Evolutionary conservation across 2,888 invertebrate genomes (phyloP).

Genomic region (Drosophila anomalata): DNA sequence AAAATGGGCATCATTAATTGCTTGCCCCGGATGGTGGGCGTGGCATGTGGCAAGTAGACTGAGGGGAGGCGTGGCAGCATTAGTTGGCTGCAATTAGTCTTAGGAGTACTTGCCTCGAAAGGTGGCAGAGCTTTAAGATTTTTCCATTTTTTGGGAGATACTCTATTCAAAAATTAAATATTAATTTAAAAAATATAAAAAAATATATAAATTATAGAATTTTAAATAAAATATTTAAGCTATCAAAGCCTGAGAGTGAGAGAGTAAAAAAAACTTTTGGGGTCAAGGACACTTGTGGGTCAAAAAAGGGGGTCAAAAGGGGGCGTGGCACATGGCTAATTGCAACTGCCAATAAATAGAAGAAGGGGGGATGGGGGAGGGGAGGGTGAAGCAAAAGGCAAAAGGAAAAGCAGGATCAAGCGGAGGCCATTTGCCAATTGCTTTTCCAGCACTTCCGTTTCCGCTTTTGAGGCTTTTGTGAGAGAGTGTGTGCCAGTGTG

Average conservation of each 20-base stretch:
- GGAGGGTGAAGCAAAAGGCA: too few species aligned
- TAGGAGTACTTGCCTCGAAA: background rate
- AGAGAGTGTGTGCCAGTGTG: background rate
- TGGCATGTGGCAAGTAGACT: background rate
- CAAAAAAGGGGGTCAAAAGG: background rate
- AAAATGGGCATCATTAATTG: conserved; percentile 71
- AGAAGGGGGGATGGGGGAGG: background rate
- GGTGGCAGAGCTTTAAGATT: background rate
- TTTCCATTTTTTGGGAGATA: too few species aligned
- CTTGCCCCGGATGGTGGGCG: conserved; percentile 29
- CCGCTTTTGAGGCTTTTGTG: conserved; percentile 50
- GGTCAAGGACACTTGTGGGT: conserved; percentile 9
- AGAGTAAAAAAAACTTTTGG: background rate
- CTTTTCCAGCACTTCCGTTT: conserved; percentile 71
- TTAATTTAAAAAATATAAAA: background rate
- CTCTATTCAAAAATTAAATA: background rate
- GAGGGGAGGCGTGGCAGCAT: conserved; percentile 10
- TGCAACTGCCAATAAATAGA: conserved; percentile 59
- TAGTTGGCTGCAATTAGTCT: conserved; percentile 34
- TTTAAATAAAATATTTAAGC: background rate
- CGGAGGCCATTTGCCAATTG: conserved; percentile 68
- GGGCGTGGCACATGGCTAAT: conserved; percentile 44
- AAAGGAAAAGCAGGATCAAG: background rate
- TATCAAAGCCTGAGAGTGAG: too few species aligned
- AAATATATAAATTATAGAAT: background rate